These are phyloP conservation scores for Chrysolina haemoptera DNA, from an alignment of 2,888 invertebrate species.

Conservation along the genomic window DNA sequence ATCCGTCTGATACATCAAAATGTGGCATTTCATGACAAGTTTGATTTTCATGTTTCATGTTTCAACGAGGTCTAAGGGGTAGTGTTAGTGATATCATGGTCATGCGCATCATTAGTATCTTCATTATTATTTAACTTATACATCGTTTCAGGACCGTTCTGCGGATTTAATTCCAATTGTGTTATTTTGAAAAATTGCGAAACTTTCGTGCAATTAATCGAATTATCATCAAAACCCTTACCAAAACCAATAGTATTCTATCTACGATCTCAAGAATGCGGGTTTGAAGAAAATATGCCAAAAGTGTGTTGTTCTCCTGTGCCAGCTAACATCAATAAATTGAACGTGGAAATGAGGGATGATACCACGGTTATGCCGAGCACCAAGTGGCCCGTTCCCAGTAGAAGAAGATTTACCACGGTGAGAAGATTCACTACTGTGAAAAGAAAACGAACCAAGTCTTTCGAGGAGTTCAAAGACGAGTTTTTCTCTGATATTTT, in stretches of 20 bases:
- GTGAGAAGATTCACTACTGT: not conserved
- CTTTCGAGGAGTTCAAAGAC: not conserved
- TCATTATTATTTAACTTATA: too few species aligned
- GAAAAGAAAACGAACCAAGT: not conserved
- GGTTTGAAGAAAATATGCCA: slow-evolving; percentile 56
- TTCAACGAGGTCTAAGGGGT: too few species aligned
- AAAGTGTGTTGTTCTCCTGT: slow-evolving; percentile 58
- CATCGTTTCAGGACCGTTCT: slow-evolving; percentile 17
- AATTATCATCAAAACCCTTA: slow-evolving; percentile 49
- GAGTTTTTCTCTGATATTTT: not conserved
- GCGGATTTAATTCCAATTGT: slow-evolving; percentile 43
- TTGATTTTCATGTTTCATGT: too few species aligned
- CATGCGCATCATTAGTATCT: too few species aligned
- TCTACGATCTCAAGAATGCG: slow-evolving; percentile 57
- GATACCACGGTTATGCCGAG: not conserved
- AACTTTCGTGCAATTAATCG: slow-evolving; percentile 50
- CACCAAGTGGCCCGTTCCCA: not conserved
- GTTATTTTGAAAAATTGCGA: slow-evolving; percentile 47
- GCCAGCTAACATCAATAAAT: slow-evolving; percentile 32
- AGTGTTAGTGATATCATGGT: too few species aligned
- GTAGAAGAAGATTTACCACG: not conserved
- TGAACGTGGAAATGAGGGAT: not conserved
- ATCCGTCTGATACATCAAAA: too few species aligned
- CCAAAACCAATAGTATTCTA: slow-evolving; percentile 51
- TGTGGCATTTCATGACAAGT: too few species aligned